Evolutionary conservation across 2,113 vertebrate species (phyloP), one percentile per base, ranked within the genome.

Genomic region (Aegithalos caudatus): DNA sequence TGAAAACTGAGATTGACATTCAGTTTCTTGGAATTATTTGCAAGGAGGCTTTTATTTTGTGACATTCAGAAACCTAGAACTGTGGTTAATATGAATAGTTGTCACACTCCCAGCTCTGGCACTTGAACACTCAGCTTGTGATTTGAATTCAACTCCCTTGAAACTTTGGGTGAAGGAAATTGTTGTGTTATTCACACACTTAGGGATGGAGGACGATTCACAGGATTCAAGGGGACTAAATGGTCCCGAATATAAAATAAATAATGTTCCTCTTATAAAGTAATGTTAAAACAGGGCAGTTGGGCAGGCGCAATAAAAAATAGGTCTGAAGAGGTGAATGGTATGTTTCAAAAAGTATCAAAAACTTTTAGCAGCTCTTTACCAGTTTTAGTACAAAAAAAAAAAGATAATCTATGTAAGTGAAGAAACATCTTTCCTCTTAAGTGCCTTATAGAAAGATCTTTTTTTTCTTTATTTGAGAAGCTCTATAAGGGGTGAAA

Each of bases 311-410:
- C 9, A 72, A 53, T 42, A 71, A 66, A 91, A 91, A 90, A 31
- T 22, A 58, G 10, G 6, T 62, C 35, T 91, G 73, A 95, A 95
- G 81, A 93, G 53, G 54, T 87, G 91, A 90, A 57, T 69, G 78
- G 67, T 33, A 79, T 79, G 12, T 67, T 82, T 77, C 37, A 81
- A 90, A 89, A 95, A 92, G 37, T 35, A 60, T 19, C n/a, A 85
- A 91, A 94, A 95, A 54, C 3, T 70, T 90, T 35, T 69, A 85
- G 25, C 81, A 89, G 78, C 73, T 91, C 25, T 80, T 65, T 82
- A 76, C 22, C 14, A 54, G n/a, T 24, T 86, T 92, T 40, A 51
- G 35, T 44, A 65, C 31, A 79, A 85, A 54, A 37, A 54, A 91
- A 74, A 74, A 74, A n/a, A 82, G 3, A 33, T 90, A 73, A 90